These are phyloP conservation scores for Phalacrocorax brasilianus DNA, from an alignment of 2,113 vertebrate genomes.

Conservation along the genomic window DNA sequence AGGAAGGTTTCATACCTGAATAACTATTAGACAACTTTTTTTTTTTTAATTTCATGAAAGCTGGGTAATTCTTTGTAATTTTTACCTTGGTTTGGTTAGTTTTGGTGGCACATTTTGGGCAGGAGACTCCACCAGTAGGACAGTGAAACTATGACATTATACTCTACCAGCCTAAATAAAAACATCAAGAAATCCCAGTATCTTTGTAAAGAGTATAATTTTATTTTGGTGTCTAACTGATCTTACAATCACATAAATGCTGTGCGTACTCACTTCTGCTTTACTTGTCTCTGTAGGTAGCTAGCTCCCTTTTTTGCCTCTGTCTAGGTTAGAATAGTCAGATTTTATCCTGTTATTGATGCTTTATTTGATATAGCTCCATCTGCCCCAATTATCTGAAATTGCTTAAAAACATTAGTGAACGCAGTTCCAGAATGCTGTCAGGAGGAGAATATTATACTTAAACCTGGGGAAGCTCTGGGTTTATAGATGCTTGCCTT, in stretches of 20 bases:
- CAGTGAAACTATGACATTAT: neutral
- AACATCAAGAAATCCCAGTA: neutral
- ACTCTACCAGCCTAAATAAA: neutral
- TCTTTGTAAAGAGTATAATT: neutral
- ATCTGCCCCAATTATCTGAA: neutral
- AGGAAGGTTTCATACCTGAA: neutral
- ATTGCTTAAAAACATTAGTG: neutral
- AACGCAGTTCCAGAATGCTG: neutral
- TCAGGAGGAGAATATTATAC: neutral
- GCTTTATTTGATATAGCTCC: neutral
- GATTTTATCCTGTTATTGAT: neutral
- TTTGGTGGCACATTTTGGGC: neutral
- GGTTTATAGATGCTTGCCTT: neutral
- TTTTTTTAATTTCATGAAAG: neutral
- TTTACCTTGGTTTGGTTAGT: neutral
- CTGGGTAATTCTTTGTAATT: neutral
- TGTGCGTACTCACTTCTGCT: neutral
- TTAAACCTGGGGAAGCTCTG: neutral
- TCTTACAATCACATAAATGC: neutral
- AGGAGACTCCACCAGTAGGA: neutral
- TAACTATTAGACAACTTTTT: neutral
- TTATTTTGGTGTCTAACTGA: neutral
- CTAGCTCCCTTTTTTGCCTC: neutral
- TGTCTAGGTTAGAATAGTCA: neutral
- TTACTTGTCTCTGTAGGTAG: neutral